These are phyloP conservation scores for Rhimphoctona megacephalus DNA, from an alignment of 2,888 invertebrate species.

Conservation along the genomic window DNA sequence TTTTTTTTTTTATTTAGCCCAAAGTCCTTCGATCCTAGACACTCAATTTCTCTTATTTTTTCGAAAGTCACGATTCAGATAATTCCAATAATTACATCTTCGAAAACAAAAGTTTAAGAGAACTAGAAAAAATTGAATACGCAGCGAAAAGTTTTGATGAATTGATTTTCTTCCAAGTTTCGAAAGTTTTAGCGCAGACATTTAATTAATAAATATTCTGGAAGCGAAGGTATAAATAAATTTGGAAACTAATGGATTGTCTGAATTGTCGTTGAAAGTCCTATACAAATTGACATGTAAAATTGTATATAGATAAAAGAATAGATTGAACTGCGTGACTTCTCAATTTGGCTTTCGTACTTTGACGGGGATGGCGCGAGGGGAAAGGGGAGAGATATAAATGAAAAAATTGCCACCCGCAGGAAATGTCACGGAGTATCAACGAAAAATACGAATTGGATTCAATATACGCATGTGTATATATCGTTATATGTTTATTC, in stretches of 20 bases:
- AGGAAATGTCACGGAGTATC: constrained; percentile 64
- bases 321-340: constrained; percentile 53
- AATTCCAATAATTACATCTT: not conserved
- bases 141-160: too few species aligned
- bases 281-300: constrained; percentile 12
- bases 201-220: not conserved
- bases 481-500: constrained; percentile 22
- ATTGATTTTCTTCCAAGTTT: too few species aligned
- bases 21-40: not conserved
- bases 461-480: constrained; percentile 48
- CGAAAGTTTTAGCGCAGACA: not conserved
- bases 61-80: not conserved
- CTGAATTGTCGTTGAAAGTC: not conserved
- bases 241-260: not conserved
- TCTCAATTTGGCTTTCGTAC: constrained; percentile 43
- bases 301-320: constrained; percentile 8
- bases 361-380: constrained; percentile 20
- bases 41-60: not conserved
- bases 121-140: not conserved
- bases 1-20: not conserved
- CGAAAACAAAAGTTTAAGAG: not conserved
- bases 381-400: constrained; percentile 7
- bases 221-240: not conserved
- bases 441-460: constrained; percentile 64
- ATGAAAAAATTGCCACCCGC: constrained; percentile 47